A percentile compares a stretch with the other conserved stretches of the same genome.
Evolutionary conservation across 1,140 invertebrate species (phyloP).

Genomic region (Hylaeus anthracinus): DNA sequence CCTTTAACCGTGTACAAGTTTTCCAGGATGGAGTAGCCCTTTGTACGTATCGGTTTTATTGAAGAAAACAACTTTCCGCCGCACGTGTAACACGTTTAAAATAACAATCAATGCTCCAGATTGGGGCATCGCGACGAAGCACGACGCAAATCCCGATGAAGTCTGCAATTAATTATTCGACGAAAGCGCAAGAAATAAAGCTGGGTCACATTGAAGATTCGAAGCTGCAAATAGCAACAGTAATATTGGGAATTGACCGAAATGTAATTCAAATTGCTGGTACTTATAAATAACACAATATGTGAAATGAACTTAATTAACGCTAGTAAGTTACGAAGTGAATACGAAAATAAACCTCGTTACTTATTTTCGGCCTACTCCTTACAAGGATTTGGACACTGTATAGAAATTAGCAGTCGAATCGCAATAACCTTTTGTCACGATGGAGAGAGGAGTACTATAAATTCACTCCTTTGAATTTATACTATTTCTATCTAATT

Average conservation of each 20-base stretch:
- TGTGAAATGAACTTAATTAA: neutral
- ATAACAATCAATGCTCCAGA: neutral
- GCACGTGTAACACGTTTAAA: neutral
- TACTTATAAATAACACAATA: neutral
- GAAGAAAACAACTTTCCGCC: slow-evolving; percentile 19
- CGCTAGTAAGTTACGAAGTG: no score
- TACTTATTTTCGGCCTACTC: no score
- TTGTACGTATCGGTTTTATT: slow-evolving; percentile 16
- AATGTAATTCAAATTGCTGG: neutral
- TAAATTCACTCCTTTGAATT: no score
- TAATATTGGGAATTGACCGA: neutral
- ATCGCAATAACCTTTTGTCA: no score
- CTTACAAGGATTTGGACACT: no score
- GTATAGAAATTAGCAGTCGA: neutral
- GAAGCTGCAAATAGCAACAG: neutral
- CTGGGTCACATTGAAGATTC: neutral
- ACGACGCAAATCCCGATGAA: neutral
- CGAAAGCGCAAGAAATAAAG: slow-evolving; percentile 7
- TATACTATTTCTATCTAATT: no score
- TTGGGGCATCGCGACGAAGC: neutral
- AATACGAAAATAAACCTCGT: no score
- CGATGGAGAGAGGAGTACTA: no score
- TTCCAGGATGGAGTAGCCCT: slow-evolving; percentile 24
- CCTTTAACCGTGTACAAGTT: slow-evolving; percentile 15
- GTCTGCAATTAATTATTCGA: slow-evolving; percentile 22